Base-by-base conservation (phyloP, 2,797 vertebrate species). In the Artibeus jamaicensis region DNA sequence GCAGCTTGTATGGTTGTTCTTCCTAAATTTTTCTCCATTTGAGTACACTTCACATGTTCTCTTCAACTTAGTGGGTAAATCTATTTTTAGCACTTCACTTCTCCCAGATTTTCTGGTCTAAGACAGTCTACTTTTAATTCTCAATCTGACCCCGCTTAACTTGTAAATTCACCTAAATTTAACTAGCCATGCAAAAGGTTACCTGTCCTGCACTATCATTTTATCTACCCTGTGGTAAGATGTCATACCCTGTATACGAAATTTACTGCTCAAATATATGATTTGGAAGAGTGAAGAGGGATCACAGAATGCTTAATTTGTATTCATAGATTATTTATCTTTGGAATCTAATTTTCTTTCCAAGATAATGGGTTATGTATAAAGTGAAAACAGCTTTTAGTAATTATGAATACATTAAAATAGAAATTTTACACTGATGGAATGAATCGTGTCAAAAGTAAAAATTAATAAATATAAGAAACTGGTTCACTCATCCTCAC, bases 401-500 rank as follows among this genome's bases (percentile, higher is more conserved):
- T 62, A 79, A 83, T 42, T 67, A 4, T 48, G 16, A 93, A 67
- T 85, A 85, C 70, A 37, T 48, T n/a, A 3, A 96, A 86, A 94
- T 44, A 73, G 3, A 87, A 85, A 53, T 81, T 95, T 91, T 62
- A 70, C 18, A 86, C 22, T 50, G 50, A 86, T 22, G n/a, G 93
- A 84, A 86, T 87, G 29, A 85, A 55, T 21, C 32, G 15, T 88
- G 32, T 9, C 12, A 76, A 79, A 94, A 85, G 77, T 42, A 5
- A 96, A 89, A 93, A 96, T 83, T 44, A 15, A 86, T 44, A 37
- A 9, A 4, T 89, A 6, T 11, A 92, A 89, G n/a, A 12, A 96
- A 91, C 3, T 26, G 46, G 2, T 48, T 37, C 73, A 70, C 2
- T 73, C 8, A 44, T 85, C 32, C 8, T 85, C 53, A 42, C 11